Conservation (phyloP, 2,797 vertebrate genomes). For the Gymnopithys bicolor region DNA sequence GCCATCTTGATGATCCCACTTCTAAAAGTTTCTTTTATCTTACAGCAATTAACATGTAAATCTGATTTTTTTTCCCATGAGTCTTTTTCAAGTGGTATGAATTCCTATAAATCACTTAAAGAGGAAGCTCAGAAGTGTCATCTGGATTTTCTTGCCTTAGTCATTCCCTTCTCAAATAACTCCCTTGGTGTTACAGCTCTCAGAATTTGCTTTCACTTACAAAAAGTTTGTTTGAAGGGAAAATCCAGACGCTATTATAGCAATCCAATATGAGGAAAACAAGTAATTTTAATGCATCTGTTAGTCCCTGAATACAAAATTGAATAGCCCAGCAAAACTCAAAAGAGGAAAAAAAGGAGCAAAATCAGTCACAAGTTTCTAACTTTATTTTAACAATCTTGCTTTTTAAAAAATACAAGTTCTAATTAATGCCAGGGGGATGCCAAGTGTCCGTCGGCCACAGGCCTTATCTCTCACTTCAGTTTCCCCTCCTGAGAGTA, state of each 20-base stretch:
- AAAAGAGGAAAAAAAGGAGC: neutral
- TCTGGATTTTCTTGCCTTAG: constrained; percentile 25
- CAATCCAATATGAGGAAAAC: neutral
- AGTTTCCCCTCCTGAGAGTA: neutral
- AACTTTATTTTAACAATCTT: constrained; percentile 79
- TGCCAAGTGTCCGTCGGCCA: constrained; percentile 40
- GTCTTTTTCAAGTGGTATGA: constrained; percentile 36
- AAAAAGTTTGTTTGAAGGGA: neutral
- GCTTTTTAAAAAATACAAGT: constrained; percentile 61
- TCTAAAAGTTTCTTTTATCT: constrained; percentile 38
- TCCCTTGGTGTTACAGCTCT: constrained; percentile 14
- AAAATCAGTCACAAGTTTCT: constrained; percentile 71
- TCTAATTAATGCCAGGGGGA: constrained; percentile 64
- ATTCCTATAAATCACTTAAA: constrained; percentile 4
- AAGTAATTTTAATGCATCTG: neutral
- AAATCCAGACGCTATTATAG: neutral
- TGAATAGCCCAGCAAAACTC: neutral
- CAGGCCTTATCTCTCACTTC: neutral
- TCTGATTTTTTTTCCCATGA: neutral
- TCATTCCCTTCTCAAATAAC: constrained; percentile 5
- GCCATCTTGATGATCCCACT: constrained; percentile 5
- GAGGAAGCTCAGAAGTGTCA: constrained; percentile 48
- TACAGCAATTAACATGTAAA: constrained; percentile 35
- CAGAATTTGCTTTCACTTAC: neutral
- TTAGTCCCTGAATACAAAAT: neutral